Evolutionary conservation across 2,797 vertebrate genomes (phyloP), one percentile per base, ranked within the genome.

Genomic region (Sebastes nivosus): DNA sequence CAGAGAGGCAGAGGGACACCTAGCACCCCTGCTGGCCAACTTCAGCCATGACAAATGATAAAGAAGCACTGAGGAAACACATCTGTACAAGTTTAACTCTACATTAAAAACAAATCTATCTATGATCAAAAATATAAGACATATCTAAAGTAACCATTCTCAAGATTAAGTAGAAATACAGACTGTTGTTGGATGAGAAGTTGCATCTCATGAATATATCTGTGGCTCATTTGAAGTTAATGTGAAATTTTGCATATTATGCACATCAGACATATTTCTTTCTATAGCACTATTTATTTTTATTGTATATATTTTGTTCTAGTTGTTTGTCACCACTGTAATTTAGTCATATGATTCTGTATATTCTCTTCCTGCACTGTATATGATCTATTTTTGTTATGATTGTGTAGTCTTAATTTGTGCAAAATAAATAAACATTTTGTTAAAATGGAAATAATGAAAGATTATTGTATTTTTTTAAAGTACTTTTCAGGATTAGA

Each of bases 11-110:
- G 16, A 4, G 4, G 0, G 30, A 18, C 2, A 0, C 27, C 3
- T 3, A 55, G 25, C 83, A 78, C 89, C 90, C 46, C 92, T 60
- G 18, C 30, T 80, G 90, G 73, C n/a, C 42, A 3, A 2, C 2
- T 25, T 4, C 1, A 27, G 75, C 1, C 34, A 38, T 38, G 36
- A 38, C 36, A 38, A 38, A 38, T 13, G 12, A 67, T 13, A 12
- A n/a, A 42, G 14, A 14, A 16, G 13, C 12, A n/a, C 42, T 3
- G 6, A 8, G 34, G 4, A 2, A 20, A 64, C 32, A 64, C 20
- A n/a, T 6, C 10, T 32, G 25, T 22, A 63, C 20, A n/a, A 13
- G 34, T 8, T 22, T 14, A 64, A 36, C 20, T 64, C 18, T 0
- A 7, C 30, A 34, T 29, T 12, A 34, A 13, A 22, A 4, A 61